phyloP scores from a whole-genome alignment of 2,797 vertebrate genomes.

The Acrossocheilus wenchowensis region DNA sequence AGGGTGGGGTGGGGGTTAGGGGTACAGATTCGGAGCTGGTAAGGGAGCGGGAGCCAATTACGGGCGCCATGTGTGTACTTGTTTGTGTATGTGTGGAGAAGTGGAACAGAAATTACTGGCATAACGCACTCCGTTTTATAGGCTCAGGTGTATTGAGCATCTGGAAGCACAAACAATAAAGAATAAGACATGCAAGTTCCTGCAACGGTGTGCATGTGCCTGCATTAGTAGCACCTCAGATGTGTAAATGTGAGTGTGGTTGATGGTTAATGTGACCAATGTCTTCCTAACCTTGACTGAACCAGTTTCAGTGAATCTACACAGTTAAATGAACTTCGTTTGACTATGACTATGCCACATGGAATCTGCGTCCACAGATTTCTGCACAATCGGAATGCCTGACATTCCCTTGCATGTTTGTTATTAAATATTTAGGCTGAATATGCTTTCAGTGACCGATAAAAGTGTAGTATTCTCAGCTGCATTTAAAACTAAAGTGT shows the following conservation, averaged over 20 bases:
- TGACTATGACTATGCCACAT: neutral
- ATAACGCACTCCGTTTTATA: conserved; percentile 70
- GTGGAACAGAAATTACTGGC: conserved; percentile 73
- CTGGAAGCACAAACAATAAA: conserved; percentile 60
- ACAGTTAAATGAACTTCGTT: neutral
- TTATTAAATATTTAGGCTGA: neutral
- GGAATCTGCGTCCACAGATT: neutral
- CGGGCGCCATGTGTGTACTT: conserved; percentile 50
- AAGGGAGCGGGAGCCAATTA: conserved; percentile 60
- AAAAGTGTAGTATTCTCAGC: neutral
- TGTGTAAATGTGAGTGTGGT: neutral
- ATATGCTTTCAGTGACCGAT: conserved; percentile 2
- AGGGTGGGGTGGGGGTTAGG: conserved; percentile 66
- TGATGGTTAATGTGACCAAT: conserved; percentile 10
- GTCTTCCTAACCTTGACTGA: neutral
- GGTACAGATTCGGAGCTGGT: conserved; percentile 68
- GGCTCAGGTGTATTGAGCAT: conserved; percentile 76
- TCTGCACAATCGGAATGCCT: neutral
- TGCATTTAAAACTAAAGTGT: neutral
- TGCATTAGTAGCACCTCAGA: conserved; percentile 5
- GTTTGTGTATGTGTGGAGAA: conserved; percentile 44
- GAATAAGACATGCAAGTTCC: conserved; percentile 18
- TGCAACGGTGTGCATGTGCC: conserved; percentile 1
- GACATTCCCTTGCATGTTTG: conserved; percentile 18
- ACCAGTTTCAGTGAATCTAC: conserved; percentile 8